Conservation (phyloP, 2,113 vertebrate genomes). For the Eretmochelys imbricata region DNA sequence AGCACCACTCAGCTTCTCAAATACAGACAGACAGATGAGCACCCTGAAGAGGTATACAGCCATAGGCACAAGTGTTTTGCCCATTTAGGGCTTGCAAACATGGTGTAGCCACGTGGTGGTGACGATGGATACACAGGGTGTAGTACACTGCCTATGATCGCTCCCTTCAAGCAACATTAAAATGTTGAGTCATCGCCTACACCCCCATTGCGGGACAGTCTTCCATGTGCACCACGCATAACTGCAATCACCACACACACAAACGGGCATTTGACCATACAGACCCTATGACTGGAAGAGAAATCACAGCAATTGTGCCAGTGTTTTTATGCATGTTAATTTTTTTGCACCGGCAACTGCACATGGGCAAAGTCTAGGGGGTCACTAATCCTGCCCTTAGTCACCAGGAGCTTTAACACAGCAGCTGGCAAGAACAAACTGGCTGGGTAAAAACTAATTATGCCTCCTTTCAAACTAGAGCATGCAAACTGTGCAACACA, state of each 20-base stretch:
- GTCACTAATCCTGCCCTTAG: not conserved
- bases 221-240: not conserved
- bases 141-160: not conserved
- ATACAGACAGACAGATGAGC: not conserved
- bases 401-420: not conserved
- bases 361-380: not conserved
- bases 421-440: not conserved
- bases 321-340: not conserved
- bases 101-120: not conserved
- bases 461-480: not conserved
- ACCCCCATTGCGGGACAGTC: not conserved
- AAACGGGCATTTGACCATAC: not conserved
- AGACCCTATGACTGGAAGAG: rapidly evolving
- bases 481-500: rapidly evolving
- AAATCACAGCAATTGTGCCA: not conserved
- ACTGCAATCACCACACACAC: rapidly evolving
- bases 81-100: not conserved
- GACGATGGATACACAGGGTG: not conserved
- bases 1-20: not conserved
- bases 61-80: not conserved
- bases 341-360: not conserved
- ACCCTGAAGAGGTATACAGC: not conserved
- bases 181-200: rapidly evolving
- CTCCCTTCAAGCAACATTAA: not conserved
- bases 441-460: not conserved